Evolutionary conservation across 1,140 invertebrate genomes (phyloP).

Genomic region (Dendrolimus punctatus): DNA sequence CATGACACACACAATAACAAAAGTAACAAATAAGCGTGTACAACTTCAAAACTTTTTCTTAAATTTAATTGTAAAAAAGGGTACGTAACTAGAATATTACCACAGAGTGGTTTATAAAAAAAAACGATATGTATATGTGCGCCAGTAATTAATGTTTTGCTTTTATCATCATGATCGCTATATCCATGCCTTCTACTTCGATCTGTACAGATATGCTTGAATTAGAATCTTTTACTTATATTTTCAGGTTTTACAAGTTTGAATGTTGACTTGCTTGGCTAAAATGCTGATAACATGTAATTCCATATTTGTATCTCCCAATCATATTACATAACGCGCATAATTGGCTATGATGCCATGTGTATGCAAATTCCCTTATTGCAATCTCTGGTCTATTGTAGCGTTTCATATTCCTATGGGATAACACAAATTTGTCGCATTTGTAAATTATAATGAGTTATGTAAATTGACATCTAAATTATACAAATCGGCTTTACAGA

Average conservation of each 20-base stretch:
- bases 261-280: no score
- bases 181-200: conserved; percentile 2
- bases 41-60: no score
- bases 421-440: conserved; percentile 5
- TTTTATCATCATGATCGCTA: conserved; percentile 1
- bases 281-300: background rate
- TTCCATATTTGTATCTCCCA: conserved; percentile 6
- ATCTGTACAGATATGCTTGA: background rate
- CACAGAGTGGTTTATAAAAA: background rate
- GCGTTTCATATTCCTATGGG: conserved; percentile 30
- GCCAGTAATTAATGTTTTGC: background rate
- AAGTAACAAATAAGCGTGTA: conserved; percentile 1
- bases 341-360: conserved; percentile 11
- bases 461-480: no score
- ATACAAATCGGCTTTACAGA: no score
- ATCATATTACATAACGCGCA: conserved; percentile 12
- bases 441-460: conserved; percentile 16
- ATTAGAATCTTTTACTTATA: background rate
- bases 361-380: conserved; percentile 35
- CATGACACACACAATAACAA: no score
- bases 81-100: background rate
- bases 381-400: conserved; percentile 29
- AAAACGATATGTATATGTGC: no score
- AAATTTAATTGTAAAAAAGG: no score
- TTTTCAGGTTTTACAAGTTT: no score